Evolutionary conservation across 2,888 invertebrate genomes (phyloP), one percentile per base, ranked within the genome.

Genomic region (Salpingus planirostris): DNA sequence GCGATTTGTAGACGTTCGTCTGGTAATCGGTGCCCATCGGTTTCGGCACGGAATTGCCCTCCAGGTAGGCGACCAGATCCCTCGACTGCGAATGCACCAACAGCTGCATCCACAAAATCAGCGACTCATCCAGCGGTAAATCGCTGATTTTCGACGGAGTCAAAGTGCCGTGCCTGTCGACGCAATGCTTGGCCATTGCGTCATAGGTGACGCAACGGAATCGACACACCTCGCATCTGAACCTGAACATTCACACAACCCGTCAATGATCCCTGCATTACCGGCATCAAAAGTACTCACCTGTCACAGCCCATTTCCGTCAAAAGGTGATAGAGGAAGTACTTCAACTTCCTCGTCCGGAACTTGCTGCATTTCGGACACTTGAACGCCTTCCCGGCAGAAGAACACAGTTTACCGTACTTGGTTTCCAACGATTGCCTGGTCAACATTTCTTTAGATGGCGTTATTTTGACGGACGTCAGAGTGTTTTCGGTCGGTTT

Each of bases 321-420:
- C 47, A 69, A 80, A 29, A 83, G 59, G 62, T 83, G 83, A 21
- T 72, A 71, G 30, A 72, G 69, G 66, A 83, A 75, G n/a, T 73
- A 71, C 3, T 70, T 68, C 12, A 67, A 66, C 13, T 66, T 68
- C 29, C 70, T 73, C 1, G 76, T 73, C 21, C 66, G 68, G 41
- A 75, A 75, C 12, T 66, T 62, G 12, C 64, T 65, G 45, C 83
- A 84, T 28, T 76, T 56, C 0, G 79, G 71, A 50, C 83, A 83
- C 31, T 66, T 68, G 47, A 67, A 78, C 34, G 67, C 65, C 21
- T 70, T 65, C 1, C 71, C 71, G 15, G 68, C 62, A 0, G 79
- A 75, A 12, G 66, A 65, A 14, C 77, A 70, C 27, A 61, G 63
- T 2, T 61, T 52, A 2, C 57, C 59, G 26, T 46, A 55, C 10